Base-by-base conservation (phyloP, 1,140 invertebrate genomes). In the Bombyx mandarina region DNA sequence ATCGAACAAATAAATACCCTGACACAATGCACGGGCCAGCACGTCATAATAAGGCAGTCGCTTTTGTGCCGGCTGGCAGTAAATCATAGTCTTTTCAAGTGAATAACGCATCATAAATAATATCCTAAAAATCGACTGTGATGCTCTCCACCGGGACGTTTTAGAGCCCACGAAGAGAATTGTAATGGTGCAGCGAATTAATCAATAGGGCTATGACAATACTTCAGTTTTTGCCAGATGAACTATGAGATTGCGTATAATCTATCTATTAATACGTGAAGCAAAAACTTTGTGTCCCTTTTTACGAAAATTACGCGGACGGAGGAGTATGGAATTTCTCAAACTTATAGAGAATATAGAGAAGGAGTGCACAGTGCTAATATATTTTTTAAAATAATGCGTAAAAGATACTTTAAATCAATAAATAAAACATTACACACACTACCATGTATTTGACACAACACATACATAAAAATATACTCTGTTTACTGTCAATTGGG, bases 81-180 rank as follows among this genome's bases (percentile, higher is more conserved):
- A 84, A 86, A 84, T 86, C 81, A 86, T 81, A 79, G 72, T 80
- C 75, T 71, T 80, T 79, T 77, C 75, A 75, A 75, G 71, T 77
- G 78, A 86, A 86, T 80, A 75, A 81, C 70, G 75, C 60, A 74
- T 71, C 77, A 81, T 87, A 87, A 87, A 87, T 87, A 79, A 82
- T 76, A 71, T 61, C 69, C 71, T 67, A 56, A 82, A 84, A 75
- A 76, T 77, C 69, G 64, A 71, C 64, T 71, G 65, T 63, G 63
- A 68, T 65, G 62, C 62, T 70, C 65, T 71, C 66, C 67, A 70
- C 60, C 48, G 73, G 72, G 67, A 74, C 68, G 61, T 67, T 77
- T 78, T 78, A 67, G 68, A 62, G 60, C 63, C 66, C 62, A 68
- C 65, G 68, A 70, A 77, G 75, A 73, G 73, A 70, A 77, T 75